These are phyloP conservation scores for Schizothorax lantsangensis DNA, from an alignment of 2,797 vertebrate species.

Conservation along the genomic window DNA sequence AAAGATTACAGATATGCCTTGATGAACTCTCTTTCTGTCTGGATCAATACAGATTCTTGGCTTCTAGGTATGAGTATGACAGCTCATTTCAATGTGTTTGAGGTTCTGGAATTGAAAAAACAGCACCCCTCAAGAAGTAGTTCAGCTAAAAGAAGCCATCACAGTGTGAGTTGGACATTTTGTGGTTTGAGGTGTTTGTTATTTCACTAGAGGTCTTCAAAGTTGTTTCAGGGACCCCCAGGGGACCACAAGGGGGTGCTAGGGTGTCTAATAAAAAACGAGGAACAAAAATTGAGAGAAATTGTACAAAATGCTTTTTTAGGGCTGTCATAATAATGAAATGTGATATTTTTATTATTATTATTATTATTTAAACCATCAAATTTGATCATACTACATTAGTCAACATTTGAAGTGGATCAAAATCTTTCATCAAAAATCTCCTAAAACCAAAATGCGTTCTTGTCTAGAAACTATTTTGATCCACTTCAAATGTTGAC, in stretches of 20 bases:
- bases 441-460: too few species aligned
- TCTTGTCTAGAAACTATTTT: too few species aligned
- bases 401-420: too few species aligned
- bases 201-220: not conserved
- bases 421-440: too few species aligned
- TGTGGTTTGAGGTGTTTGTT: not conserved
- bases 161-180: not conserved
- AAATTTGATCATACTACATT: too few species aligned
- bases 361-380: not conserved
- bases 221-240: not conserved
- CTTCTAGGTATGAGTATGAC: conserved; percentile 55
- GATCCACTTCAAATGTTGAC: too few species aligned
- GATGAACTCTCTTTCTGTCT: conserved; percentile 71
- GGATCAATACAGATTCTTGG: conserved; percentile 72
- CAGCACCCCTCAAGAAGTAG: not conserved
- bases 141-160: not conserved
- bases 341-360: too few species aligned
- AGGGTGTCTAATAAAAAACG: not conserved
- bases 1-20: conserved; percentile 72
- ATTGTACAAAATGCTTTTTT: not conserved
- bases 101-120: not conserved
- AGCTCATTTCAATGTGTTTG: conserved; percentile 17
- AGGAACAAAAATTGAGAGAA: not conserved
- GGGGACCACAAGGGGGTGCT: not conserved
- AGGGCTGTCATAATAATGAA: not conserved